phyloP scores from a whole-genome alignment of 2,797 vertebrate species.

The Hydrolagus colliei region DNA sequence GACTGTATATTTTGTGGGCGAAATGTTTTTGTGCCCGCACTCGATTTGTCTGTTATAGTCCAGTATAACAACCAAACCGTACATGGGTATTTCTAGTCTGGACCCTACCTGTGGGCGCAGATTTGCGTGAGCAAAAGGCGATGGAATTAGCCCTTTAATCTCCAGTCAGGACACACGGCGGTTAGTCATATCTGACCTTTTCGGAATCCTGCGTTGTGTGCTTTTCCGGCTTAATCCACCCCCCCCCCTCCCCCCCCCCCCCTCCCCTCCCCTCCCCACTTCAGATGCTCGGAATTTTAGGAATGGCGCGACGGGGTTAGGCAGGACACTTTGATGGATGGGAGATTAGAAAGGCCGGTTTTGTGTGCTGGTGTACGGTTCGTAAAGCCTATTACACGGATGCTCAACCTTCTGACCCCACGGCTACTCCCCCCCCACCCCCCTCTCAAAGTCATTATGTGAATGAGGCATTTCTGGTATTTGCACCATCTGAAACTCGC shows the following conservation, averaged over 20 bases:
- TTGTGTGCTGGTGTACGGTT: not conserved
- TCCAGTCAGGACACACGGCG: not conserved
- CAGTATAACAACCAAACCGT: not conserved
- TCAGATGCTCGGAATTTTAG: slow-evolving; percentile 1
- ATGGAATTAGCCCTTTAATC: slow-evolving; percentile 5
- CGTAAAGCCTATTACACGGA: not conserved
- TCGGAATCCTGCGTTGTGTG: not conserved
- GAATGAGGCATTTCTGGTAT: not conserved
- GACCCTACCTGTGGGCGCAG: not conserved
- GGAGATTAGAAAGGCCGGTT: not conserved
- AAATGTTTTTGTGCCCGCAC: not conserved
- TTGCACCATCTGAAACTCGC: not conserved
- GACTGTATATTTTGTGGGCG: too few relatives aligned
- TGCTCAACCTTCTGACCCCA: not conserved
- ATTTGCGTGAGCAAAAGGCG: not conserved
- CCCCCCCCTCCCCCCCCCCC: not conserved
- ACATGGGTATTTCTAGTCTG: not conserved
- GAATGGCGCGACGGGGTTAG: slow-evolving; percentile 13
- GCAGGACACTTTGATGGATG: slow-evolving; percentile 13
- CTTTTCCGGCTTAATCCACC: not conserved
- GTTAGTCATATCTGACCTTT: slow-evolving; percentile 3
- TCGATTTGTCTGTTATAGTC: not conserved
- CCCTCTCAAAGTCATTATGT: not conserved
- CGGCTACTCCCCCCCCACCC: not conserved
- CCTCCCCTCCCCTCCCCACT: too few relatives aligned